Evolutionary conservation across 2,888 invertebrate genomes (phyloP).

Genomic region (Danaus chrysippus): DNA sequence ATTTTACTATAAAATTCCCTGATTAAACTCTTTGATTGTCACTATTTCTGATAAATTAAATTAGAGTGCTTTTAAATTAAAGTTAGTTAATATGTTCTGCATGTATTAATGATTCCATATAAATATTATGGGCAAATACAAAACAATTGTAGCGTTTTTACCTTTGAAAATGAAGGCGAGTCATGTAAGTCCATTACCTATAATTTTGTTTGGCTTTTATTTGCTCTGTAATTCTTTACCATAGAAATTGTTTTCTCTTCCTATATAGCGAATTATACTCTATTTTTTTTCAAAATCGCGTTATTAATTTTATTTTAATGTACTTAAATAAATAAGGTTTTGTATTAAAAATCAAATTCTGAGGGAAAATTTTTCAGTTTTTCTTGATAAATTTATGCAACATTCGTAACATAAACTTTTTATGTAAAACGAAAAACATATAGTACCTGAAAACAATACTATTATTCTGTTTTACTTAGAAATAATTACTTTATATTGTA

Average conservation of each 20-base stretch:
- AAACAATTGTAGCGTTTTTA: slow-evolving; percentile 11
- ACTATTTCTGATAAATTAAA: background rate
- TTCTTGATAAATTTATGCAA: too few species aligned
- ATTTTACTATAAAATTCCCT: background rate
- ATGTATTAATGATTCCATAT: background rate
- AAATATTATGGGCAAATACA: background rate
- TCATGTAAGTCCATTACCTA: slow-evolving; percentile 58
- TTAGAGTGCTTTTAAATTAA: background rate
- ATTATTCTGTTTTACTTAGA: too few species aligned
- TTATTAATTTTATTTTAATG: too few species aligned
- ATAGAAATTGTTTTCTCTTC: slow-evolving; percentile 3
- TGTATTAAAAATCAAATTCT: too few species aligned
- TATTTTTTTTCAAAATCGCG: background rate
- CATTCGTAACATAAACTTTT: too few species aligned
- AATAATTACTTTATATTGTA: too few species aligned
- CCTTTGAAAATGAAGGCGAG: slow-evolving; percentile 43
- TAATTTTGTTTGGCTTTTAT: slow-evolving; percentile 54
- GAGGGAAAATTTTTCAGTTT: too few species aligned
- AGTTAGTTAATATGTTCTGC: background rate
- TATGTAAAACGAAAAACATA: too few species aligned
- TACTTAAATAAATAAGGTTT: too few species aligned
- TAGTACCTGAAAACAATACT: too few species aligned
- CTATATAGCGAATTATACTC: background rate
- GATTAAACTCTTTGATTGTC: background rate
- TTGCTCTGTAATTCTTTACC: slow-evolving; percentile 15